A percentile compares a stretch with the other conserved stretches of the same genome.
These are phyloP conservation scores for Drosophila histrio DNA, from an alignment of 2,888 invertebrate species.

Conservation along the genomic window DNA sequence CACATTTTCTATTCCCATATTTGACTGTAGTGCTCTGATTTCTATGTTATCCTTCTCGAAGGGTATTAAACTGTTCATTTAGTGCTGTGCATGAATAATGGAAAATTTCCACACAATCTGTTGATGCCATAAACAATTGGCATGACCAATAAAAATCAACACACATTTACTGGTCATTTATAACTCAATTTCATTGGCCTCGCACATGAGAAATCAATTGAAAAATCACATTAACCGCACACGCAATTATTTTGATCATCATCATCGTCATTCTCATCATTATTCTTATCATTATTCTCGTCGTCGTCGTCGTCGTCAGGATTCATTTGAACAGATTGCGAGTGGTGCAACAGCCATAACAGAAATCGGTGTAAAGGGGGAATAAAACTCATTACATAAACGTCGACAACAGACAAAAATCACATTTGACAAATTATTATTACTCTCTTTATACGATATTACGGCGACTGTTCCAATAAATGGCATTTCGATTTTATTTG, in stretches of 20 bases:
- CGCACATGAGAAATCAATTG: slow-evolving; percentile 63
- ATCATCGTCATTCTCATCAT: slow-evolving; percentile 7
- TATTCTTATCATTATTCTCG: slow-evolving; percentile 2
- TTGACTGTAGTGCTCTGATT: neutral
- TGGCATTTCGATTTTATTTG: slow-evolving; percentile 56
- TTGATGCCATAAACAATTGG: slow-evolving; percentile 34
- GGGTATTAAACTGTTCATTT: slow-evolving; percentile 1
- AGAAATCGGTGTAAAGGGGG: slow-evolving; percentile 37
- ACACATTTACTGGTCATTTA: slow-evolving; percentile 61
- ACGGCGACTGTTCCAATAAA: slow-evolving; percentile 44
- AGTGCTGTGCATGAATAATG: slow-evolving; percentile 15
- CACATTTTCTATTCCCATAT: neutral
- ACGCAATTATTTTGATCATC: slow-evolving; percentile 52
- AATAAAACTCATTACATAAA: slow-evolving; percentile 71
- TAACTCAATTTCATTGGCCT: slow-evolving; percentile 55
- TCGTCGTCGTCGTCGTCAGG: slow-evolving; percentile 14
- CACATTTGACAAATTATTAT: slow-evolving; percentile 70
- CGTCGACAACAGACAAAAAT: slow-evolving; percentile 66
- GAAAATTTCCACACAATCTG: slow-evolving; percentile 34
- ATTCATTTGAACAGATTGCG: slow-evolving; percentile 40
- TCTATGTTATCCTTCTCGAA: neutral
- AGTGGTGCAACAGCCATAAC: slow-evolving; percentile 25
- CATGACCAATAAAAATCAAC: slow-evolving; percentile 56
- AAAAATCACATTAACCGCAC: slow-evolving; percentile 67
- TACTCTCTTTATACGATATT: slow-evolving; percentile 41